phyloP scores from a whole-genome alignment of 2,888 invertebrate species.

The Eupithecia vulgata region DNA sequence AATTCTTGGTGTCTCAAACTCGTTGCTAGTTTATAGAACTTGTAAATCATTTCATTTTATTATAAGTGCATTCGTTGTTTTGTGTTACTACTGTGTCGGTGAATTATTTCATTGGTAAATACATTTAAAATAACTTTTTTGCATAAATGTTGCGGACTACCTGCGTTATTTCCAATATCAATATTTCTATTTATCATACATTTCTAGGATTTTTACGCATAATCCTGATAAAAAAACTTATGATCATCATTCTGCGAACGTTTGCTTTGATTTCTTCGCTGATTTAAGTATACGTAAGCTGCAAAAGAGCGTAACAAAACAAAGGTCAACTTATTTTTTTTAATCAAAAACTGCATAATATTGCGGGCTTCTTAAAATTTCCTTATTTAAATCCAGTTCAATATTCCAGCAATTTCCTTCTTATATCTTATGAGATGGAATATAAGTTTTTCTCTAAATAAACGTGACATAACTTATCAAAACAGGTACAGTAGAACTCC shows the following conservation, averaged over 20 bases:
- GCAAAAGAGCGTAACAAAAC: not conserved
- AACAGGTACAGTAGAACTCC: not conserved
- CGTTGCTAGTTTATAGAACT: conserved; percentile 38
- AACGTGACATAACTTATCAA: not conserved
- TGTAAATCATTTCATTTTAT: conserved; percentile 36
- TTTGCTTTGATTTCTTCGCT: not conserved
- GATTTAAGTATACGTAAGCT: not conserved
- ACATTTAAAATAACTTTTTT: not conserved
- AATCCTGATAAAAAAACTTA: not conserved
- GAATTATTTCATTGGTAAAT: conserved; percentile 37
- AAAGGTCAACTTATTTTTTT: not conserved
- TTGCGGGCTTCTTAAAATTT: not conserved
- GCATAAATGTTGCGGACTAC: conserved; percentile 27
- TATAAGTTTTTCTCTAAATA: not conserved
- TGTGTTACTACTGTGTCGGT: conserved; percentile 48
- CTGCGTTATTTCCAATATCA: too few species aligned
- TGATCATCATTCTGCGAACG: not conserved
- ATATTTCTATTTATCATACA: conserved; percentile 5
- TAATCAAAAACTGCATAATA: not conserved
- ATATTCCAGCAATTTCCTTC: not conserved
- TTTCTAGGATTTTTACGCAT: not conserved
- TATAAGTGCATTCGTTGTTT: conserved; percentile 47
- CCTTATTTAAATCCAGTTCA: not conserved
- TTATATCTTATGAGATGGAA: not conserved
- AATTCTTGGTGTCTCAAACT: conserved; percentile 50